Base-by-base conservation (phyloP, 2,797 vertebrate species). In the Epinephelus awoara region DNA sequence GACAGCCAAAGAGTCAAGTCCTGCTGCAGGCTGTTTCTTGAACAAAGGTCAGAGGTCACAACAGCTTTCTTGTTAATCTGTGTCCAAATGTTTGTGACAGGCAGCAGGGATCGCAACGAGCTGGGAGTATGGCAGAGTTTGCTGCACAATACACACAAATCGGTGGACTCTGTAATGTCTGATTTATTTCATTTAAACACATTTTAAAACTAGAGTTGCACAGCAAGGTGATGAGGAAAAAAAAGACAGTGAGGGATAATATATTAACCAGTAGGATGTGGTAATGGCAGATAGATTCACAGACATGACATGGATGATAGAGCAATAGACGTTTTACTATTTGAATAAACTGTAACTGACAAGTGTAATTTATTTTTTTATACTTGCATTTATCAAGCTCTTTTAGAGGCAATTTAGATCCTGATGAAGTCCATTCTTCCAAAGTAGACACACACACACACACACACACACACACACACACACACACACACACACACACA, bases 341-440 rank as follows among this genome's bases (percentile, higher is more conserved):
- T 52, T 79, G 80, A 84, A 90, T 87, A 88, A 89, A 92, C 86
- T 84, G 80, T 74, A 82, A 88, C 74, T 88, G 89, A 88, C 88
- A 91, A 70, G 79, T 79, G 77, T 85, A 79, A 85, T 88, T 83
- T 75, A 64, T 79, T 82, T 81, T 85, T 85, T 75, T 84, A 64
- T 63, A 38, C 72, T 67, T 65, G 63, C 90, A 90, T 88, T 85
- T 86, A 88, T 92, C 89, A 89, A 79, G 71, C 78, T 81, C 73
- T 82, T 86, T 86, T 75, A 72, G 80, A 89, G 73, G 71, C 80
- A 84, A 88, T 93, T 91, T 86, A 81, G 75, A 85, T 82, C 77
- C 62, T 62, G 49, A 56, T 86, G 75, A 87, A 85, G 79, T 87
- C 67, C 72, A 19, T 82, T 85, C 72, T 77, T 55, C 38, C 23